These are phyloP conservation scores for Enteromius trimaculatus DNA, from an alignment of 2,797 vertebrate species.

Conservation along the genomic window DNA sequence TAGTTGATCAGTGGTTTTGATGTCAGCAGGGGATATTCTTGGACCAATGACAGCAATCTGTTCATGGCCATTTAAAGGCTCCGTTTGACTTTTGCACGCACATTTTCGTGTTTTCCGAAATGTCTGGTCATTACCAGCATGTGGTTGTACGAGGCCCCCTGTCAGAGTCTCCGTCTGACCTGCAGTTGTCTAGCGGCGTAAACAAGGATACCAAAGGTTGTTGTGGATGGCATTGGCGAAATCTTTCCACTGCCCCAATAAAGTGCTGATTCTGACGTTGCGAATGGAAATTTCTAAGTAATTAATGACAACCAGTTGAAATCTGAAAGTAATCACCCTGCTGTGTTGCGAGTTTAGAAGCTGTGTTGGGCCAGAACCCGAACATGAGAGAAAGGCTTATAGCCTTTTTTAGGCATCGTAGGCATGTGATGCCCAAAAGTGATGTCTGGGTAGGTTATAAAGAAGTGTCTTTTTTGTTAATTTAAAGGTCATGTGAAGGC, in stretches of 20 bases:
- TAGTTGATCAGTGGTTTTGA: conserved; percentile 27
- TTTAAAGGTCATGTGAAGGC: neutral
- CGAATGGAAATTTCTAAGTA: conserved; percentile 53
- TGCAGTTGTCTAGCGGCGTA: conserved; percentile 36
- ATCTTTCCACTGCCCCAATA: conserved; percentile 59
- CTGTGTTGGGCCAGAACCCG: conserved; percentile 13
- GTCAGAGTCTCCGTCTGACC: conserved; percentile 38
- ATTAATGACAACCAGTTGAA: conserved; percentile 57
- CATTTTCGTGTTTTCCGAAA: neutral
- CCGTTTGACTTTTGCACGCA: conserved; percentile 21
- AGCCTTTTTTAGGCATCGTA: neutral
- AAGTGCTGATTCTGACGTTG: conserved; percentile 53
- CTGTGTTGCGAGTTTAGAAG: conserved; percentile 54
- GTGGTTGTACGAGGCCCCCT: neutral
- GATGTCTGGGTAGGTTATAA: neutral
- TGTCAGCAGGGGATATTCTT: conserved; percentile 24
- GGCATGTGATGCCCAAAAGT: conserved; percentile 1
- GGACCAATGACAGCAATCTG: neutral
- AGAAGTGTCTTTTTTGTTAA: neutral
- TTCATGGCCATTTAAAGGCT: conserved; percentile 10
- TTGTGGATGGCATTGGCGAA: conserved; percentile 58
- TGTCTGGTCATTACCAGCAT: conserved; percentile 19
- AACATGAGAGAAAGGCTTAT: neutral
- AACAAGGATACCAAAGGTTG: conserved; percentile 58
- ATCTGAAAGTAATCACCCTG: conserved; percentile 56